phyloP scores from a whole-genome alignment of 2,888 invertebrate genomes.

The Malacosoma neustria region DNA sequence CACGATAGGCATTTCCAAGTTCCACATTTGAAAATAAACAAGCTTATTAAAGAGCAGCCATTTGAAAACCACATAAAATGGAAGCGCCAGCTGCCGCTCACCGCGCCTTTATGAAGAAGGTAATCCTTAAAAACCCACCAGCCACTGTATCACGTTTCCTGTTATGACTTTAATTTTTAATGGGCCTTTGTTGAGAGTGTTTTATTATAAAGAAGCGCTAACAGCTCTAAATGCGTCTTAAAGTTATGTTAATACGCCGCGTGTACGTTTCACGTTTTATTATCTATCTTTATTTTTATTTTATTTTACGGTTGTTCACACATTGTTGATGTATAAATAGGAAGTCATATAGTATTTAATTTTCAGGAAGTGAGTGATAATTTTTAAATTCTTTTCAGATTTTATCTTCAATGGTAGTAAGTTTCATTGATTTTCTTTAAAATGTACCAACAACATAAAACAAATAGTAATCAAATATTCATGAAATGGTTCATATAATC shows the following conservation, averaged over 20 bases:
- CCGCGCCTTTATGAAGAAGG: conserved; percentile 65
- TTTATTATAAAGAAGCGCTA: conserved; percentile 57
- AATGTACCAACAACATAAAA: too few relatives aligned
- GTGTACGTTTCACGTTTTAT: conserved; percentile 35
- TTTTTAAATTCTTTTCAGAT: too few relatives aligned
- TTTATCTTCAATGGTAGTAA: too few relatives aligned
- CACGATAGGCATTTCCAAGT: conserved; percentile 42
- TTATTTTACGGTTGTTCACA: conserved; percentile 35
- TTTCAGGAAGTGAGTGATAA: too few relatives aligned
- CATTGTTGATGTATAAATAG: conserved; percentile 29
- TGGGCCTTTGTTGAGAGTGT: conserved; percentile 54
- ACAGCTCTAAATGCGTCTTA: conserved; percentile 48
- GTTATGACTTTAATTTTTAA: conserved; percentile 72
- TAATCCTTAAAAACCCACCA: conserved; percentile 43
- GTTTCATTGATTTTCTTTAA: too few relatives aligned
- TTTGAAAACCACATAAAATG: conserved; percentile 67
- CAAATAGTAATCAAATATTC: too few relatives aligned
- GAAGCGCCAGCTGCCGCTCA: conserved; percentile 59
- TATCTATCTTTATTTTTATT: conserved; percentile 36
- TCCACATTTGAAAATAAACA: conserved; percentile 66
- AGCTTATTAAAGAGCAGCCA: conserved; percentile 65
- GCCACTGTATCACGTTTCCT: conserved; percentile 68
- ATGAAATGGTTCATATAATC: too few relatives aligned
- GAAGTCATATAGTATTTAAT: conserved; percentile 1
- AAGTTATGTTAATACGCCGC: conserved; percentile 33